Evolutionary conservation across 1,140 invertebrate species (phyloP), one percentile per base, ranked within the genome.

Genomic region (Paralvinella palmiformis): DNA sequence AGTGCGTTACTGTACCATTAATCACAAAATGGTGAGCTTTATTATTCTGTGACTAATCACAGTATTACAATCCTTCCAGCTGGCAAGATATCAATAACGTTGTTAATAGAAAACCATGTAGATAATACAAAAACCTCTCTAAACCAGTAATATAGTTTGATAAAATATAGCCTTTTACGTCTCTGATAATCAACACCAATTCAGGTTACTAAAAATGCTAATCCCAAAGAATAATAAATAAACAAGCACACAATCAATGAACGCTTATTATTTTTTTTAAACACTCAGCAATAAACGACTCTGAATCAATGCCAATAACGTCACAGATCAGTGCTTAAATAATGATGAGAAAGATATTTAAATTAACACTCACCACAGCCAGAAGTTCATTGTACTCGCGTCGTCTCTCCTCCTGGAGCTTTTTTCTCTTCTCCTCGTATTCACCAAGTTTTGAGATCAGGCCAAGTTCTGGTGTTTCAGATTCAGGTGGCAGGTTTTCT

Each of bases 391-490:
- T 69, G 59, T 73, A 73, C 52, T 73, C 70, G 20, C 64, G 44
- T 48, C 65, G 70, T 55, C 72, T 67, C 44, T 73, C 70, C 35
- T 68, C 65, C 37, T 70, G 64, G 4, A 73, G 64, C 41, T 65
- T 68, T 24, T 66, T 59, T 37, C 64, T 58, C 44, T 63, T 50
- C 33, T 68, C 48, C 17, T 68, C 66, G 62, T 73, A 64, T 22
- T 44, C 50, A 33, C 70, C 69, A 24, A 72, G 37, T 36, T 56
- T 37, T 29, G 36, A 24, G 20, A 56, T 35, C 27, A 62, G 53
- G 22, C 64, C 50, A 22, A 15, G 52, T 31, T 56, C 48, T 13
- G 48, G 27, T 27, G 57, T 31, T 33, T 5, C 20, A 10, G 20
- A 32, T 22, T 27, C 48, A 53, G 45, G 59, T 15, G 50, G 62